Conservation (phyloP, 1,140 invertebrate species). For the Mylabris phalerata region DNA sequence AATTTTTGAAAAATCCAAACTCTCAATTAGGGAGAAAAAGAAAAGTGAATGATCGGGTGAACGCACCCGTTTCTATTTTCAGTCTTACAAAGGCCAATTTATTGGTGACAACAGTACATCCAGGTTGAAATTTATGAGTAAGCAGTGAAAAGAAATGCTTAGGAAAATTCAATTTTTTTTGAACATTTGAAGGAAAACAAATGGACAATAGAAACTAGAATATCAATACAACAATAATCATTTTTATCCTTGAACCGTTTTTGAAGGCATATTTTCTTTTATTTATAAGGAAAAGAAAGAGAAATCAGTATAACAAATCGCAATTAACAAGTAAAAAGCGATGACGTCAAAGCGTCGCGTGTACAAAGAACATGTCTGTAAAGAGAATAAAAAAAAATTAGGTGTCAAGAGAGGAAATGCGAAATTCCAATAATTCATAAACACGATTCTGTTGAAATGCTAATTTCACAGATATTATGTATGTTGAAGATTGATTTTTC, state of each 20-base stretch:
- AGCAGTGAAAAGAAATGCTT: neutral
- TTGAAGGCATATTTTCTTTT: constrained; percentile 1
- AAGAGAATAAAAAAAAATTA: neutral
- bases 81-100: constrained; percentile 13
- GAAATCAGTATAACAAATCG: constrained; percentile 8
- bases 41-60: constrained; percentile 6
- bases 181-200: too few relatives aligned
- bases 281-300: constrained; percentile 2
- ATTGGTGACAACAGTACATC: constrained; percentile 12
- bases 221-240: neutral
- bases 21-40: neutral
- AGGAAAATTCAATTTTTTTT: neutral
- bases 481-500: too few relatives aligned
- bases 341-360: constrained; percentile 13
- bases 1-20: too few relatives aligned
- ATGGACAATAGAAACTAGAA: neutral
- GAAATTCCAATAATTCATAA: neutral
- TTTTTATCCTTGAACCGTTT: neutral
- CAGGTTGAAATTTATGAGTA: constrained; percentile 2
- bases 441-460: too few relatives aligned
- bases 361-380: constrained; percentile 2
- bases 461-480: too few relatives aligned
- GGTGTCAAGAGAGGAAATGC: neutral
- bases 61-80: constrained; percentile 11
- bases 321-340: constrained; percentile 14